phyloP scores from a whole-genome alignment of 1,140 invertebrate genomes.

The Macrosteles quadrilineatus region DNA sequence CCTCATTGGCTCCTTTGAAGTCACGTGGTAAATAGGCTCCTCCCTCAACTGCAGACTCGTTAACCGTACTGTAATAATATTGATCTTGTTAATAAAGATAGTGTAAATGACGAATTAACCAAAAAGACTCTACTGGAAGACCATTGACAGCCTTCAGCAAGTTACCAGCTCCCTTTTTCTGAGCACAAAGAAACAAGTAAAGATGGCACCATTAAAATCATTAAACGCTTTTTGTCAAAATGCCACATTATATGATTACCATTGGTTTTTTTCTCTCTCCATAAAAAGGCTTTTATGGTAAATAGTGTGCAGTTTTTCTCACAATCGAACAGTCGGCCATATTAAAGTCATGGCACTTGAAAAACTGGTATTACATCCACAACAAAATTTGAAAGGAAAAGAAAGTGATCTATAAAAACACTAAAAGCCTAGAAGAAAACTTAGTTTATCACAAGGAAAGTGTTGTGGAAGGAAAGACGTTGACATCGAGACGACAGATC shows the following conservation, averaged over 20 bases:
- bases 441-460: constrained; percentile 39
- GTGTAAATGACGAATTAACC: too few relatives aligned
- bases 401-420: constrained; percentile 35
- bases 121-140: neutral
- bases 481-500: constrained; percentile 42
- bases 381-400: constrained; percentile 39
- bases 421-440: constrained; percentile 28
- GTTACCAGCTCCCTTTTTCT: too few relatives aligned
- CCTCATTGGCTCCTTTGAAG: too few relatives aligned
- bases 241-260: constrained; percentile 35
- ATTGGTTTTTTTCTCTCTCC: too few relatives aligned
- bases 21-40: too few relatives aligned
- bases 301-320: constrained; percentile 41
- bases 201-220: neutral
- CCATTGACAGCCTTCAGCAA: constrained; percentile 24
- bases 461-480: constrained; percentile 37
- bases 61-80: too few relatives aligned
- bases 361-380: constrained; percentile 29
- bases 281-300: too few relatives aligned
- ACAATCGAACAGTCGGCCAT: constrained; percentile 29
- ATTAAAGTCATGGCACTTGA: too few relatives aligned
- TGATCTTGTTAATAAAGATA: too few relatives aligned
- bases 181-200: constrained; percentile 15
- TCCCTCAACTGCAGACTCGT: too few relatives aligned
- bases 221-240: constrained; percentile 5